These are phyloP conservation scores for Aldrovandia affinis DNA, from an alignment of 2,797 vertebrate species.

Conservation along the genomic window DNA sequence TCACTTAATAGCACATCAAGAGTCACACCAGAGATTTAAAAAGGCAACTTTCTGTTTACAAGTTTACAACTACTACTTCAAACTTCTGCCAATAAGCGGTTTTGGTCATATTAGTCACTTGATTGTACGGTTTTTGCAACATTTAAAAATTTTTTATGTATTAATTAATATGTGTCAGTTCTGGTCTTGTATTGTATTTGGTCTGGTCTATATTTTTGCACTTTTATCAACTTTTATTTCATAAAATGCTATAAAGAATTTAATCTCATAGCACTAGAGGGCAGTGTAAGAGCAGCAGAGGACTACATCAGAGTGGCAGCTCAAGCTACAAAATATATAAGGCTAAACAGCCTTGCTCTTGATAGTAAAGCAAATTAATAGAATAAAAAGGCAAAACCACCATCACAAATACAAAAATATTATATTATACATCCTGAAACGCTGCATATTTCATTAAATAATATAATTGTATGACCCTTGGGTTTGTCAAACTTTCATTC, in stretches of 20 bases:
- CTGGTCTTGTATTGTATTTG: neutral
- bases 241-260: neutral
- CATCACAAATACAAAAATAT: no score
- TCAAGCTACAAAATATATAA: neutral
- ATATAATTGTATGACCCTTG: no score
- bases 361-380: neutral
- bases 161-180: neutral
- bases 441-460: neutral
- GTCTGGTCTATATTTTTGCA: neutral
- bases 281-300: conserved; percentile 48
- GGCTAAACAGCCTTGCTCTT: neutral
- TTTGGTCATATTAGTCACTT: neutral
- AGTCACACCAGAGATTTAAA: neutral
- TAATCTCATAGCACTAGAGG: conserved; percentile 59
- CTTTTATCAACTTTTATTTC: neutral
- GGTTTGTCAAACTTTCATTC: neutral
- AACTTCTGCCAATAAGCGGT: neutral
- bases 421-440: neutral
- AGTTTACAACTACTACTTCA: neutral
- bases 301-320: neutral
- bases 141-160: neutral
- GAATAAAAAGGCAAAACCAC: no score
- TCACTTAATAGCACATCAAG: neutral
- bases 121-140: neutral
- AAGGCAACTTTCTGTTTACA: neutral